Percentiles rank a stretch among this genome's conserved stretches.
These are phyloP conservation scores for Gymnocypris eckloni DNA, from an alignment of 2,797 vertebrate genomes.

Conservation along the genomic window DNA sequence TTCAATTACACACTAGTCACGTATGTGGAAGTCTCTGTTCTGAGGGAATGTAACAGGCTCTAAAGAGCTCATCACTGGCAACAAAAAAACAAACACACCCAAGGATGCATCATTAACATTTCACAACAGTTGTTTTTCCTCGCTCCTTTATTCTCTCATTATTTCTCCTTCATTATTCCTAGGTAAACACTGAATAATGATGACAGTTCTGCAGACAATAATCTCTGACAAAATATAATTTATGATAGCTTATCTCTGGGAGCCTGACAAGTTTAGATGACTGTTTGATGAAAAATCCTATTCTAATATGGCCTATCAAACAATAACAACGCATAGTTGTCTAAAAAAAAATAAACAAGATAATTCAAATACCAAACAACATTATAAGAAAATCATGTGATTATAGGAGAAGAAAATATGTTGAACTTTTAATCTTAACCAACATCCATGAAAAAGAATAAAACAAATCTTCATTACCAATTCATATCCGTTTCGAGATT, in stretches of 20 bases:
- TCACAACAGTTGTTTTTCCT: slow-evolving; percentile 53
- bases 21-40: slow-evolving; percentile 31
- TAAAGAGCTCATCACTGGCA: slow-evolving; percentile 28
- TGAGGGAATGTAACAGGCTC: slow-evolving; percentile 35
- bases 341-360: neutral
- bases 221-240: slow-evolving; percentile 55
- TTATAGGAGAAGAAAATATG: slow-evolving; percentile 25
- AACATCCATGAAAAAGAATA: slow-evolving; percentile 65
- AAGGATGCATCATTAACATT: slow-evolving; percentile 59
- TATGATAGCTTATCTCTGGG: slow-evolving; percentile 32
- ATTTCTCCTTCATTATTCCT: slow-evolving; percentile 54
- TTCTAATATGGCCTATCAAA: neutral
- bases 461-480: slow-evolving; percentile 59
- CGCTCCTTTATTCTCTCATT: slow-evolving; percentile 54
- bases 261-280: slow-evolving; percentile 23
- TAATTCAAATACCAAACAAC: neutral
- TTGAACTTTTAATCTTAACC: slow-evolving; percentile 57
- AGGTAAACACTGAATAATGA: slow-evolving; percentile 56
- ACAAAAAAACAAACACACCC: slow-evolving; percentile 50
- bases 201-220: slow-evolving; percentile 45
- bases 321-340: neutral
- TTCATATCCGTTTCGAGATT: slow-evolving; percentile 65
- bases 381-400: neutral
- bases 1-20: slow-evolving; percentile 43
- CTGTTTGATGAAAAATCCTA: slow-evolving; percentile 15